Evolutionary conservation across 1,140 invertebrate species (phyloP).

Genomic region (Chironomus striatipennis): DNA sequence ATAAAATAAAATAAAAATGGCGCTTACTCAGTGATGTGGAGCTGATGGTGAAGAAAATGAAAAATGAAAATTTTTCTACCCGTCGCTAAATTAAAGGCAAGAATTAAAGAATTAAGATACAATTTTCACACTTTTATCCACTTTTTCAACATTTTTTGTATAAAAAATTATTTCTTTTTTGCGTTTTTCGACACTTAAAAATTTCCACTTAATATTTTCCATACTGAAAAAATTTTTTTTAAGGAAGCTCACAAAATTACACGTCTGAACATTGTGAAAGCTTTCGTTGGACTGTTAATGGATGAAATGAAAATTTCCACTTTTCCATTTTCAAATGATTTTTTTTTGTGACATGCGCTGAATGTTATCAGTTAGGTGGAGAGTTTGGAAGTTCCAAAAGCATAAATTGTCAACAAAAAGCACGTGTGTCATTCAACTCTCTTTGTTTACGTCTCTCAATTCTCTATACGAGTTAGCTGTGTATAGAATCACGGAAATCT

Average conservation of each 20-base stretch:
- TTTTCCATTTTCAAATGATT: background rate
- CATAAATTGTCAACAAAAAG: background rate
- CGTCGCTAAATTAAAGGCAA: background rate
- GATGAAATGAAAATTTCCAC: background rate
- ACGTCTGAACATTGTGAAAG: background rate
- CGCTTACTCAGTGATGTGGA: background rate
- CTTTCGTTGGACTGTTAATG: background rate
- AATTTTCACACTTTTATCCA: background rate
- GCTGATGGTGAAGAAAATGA: background rate
- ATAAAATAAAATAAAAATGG: conserved; percentile 13
- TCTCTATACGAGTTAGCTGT: background rate
- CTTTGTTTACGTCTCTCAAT: background rate
- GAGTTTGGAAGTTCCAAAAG: background rate
- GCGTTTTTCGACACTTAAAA: conserved; percentile 2
- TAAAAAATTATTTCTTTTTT: background rate
- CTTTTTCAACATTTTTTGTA: background rate
- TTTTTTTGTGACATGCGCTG: background rate
- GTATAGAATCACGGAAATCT: background rate
- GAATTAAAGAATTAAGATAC: background rate
- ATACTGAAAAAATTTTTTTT: conserved; percentile 19
- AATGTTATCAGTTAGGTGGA: background rate
- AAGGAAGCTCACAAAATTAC: background rate
- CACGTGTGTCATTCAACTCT: conserved; percentile 6
- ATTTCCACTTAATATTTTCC: background rate
- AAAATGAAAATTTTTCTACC: background rate